Evolutionary conservation across 2,113 vertebrate species (phyloP).

Genomic region (Carassius auratus): DNA sequence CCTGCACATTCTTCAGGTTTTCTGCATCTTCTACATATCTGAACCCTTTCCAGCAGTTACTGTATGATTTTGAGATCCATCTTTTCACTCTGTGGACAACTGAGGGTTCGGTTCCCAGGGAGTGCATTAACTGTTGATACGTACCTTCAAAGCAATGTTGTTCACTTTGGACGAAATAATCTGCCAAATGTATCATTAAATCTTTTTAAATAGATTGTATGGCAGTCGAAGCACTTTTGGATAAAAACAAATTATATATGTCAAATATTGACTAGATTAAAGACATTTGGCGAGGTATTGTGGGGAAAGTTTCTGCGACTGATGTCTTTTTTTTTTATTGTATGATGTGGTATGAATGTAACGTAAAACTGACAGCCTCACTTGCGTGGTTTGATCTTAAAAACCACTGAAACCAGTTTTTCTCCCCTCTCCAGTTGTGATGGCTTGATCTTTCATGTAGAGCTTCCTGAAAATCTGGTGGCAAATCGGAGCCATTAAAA

Average conservation of each 20-base stretch:
- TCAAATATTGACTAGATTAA: not conserved
- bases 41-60: too few species aligned
- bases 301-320: conserved; percentile 48
- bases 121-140: not conserved
- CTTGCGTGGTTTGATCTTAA: conserved; percentile 63
- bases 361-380: conserved; percentile 43
- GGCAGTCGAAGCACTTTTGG: not conserved
- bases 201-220: not conserved
- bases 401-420: conserved; percentile 72
- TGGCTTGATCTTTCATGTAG: conserved; percentile 12
- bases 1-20: too few species aligned
- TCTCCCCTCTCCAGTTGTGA: not conserved
- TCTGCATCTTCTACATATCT: too few species aligned
- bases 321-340: conserved; percentile 35
- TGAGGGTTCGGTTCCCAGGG: not conserved
- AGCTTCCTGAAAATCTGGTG: conserved; percentile 12
- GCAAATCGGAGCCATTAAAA: not conserved
- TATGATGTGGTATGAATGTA: conserved; percentile 55
- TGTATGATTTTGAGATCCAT: too few species aligned
- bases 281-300: not conserved
- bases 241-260: not conserved
- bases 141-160: not conserved
- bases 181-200: not conserved
- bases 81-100: too few species aligned
- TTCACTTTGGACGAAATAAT: not conserved